Evolutionary conservation across 2,888 invertebrate genomes (phyloP), one percentile per base, ranked within the genome.

Genomic region (Orthonevra nobilis): DNA sequence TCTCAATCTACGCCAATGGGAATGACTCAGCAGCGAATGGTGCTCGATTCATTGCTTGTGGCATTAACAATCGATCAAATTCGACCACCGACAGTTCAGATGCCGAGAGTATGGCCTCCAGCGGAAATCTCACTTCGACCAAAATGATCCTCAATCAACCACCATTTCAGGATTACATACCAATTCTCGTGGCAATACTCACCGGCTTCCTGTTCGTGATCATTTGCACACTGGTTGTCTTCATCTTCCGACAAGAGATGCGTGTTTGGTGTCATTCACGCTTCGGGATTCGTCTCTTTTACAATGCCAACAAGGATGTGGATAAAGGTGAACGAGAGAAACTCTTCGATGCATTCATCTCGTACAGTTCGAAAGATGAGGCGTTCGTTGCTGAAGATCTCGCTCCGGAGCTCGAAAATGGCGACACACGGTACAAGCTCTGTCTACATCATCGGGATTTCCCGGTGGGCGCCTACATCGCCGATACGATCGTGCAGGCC

Each of bases 321-420:
- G 95, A 95, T 84, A 94, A 94, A 88, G 93, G 93, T 84, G 94
- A 94, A 88, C 93, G 94, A 87, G 95, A 95, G 89, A 93, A 96
- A 85, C 92, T 96, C 48, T 98, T 96, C 89, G 98, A 98, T 89
- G 97, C 97, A 70, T 98, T 98, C 90, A 93, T 99, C 82, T 96
- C 96, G 85, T 98, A 98, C 90, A 96, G 96, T 85, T 95, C 95
- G 69, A 95, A 96, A 88, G 97, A 98, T 89, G 96, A 97, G 86
- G 92, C 93, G 20, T 97, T 97, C 88, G 96, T 97, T 20, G 93
- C 93, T 82, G 95, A 97, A 88, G 94, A 96, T 86, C 90, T 97
- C 84, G 95, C 95, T 42, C 95, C 96, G 7, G 94, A 95, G 82
- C 91, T 98, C 82, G 97, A 97, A 90, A 91, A 93, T 79, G 93